Conservation (phyloP, 30 jellyfish, hydroid and myxozoan genomes). For the Aurelia sp. region DNA sequence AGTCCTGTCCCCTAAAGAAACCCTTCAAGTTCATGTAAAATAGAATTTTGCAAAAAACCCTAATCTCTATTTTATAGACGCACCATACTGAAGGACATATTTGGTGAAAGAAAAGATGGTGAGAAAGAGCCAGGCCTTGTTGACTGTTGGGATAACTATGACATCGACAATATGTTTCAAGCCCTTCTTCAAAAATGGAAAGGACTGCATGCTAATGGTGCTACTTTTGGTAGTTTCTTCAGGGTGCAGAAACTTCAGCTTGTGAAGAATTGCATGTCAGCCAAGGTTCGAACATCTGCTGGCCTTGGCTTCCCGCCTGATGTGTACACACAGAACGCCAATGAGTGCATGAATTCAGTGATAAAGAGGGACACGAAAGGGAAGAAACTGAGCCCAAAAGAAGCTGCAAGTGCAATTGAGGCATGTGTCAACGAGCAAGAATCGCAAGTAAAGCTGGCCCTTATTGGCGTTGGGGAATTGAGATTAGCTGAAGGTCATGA, state of each 20-base stretch:
- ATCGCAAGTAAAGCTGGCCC: neutral
- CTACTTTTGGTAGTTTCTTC: neutral
- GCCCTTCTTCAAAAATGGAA: neutral
- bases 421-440: neutral
- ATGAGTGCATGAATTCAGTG: slow-evolving; percentile 2
- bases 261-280: neutral
- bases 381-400: slow-evolving; percentile 6
- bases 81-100: neutral
- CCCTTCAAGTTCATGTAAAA: no score
- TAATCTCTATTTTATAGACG: no score
- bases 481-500: neutral
- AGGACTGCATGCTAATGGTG: neutral
- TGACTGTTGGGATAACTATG: neutral
- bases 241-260: slow-evolving; percentile 5
- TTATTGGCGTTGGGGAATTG: slow-evolving; percentile 16
- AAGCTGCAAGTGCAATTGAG: slow-evolving; percentile 10
- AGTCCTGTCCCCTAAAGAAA: no score
- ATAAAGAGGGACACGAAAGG: slow-evolving; percentile 17
- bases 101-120: neutral
- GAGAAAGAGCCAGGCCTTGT: neutral
- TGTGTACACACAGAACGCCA: slow-evolving; percentile 38
- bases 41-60: no score
- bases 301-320: slow-evolving; percentile 23
- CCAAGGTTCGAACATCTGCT: slow-evolving; percentile 1
- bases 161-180: neutral